A percentile compares a stretch with the other conserved stretches of the same genome.
Conservation (phyloP, 2,888 invertebrate species). For the Aphidius colemani region DNA sequence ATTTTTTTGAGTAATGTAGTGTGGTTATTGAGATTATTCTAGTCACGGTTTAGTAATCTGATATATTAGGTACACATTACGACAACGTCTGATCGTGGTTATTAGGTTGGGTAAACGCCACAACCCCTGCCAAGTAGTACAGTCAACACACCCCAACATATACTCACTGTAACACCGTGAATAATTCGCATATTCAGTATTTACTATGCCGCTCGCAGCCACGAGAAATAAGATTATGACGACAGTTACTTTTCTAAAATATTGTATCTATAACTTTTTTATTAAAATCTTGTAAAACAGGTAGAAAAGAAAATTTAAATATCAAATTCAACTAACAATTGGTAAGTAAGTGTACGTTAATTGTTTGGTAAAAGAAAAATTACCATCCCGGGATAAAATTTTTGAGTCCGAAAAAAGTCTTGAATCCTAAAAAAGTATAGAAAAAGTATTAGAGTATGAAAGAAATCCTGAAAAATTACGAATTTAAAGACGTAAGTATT, state of each 20-base stretch:
- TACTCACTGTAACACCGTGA: slow-evolving; percentile 26
- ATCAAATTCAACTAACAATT: slow-evolving; percentile 1
- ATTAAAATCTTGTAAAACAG: slow-evolving; percentile 6
- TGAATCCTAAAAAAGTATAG: too few relatives aligned
- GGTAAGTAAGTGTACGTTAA: too few relatives aligned
- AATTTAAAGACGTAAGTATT: too few relatives aligned
- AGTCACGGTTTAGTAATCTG: slow-evolving; percentile 55
- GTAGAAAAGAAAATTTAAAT: neutral
- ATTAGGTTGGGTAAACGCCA: slow-evolving; percentile 55
- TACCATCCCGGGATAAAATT: too few relatives aligned
- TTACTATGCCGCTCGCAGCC: slow-evolving; percentile 54
- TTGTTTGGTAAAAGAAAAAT: too few relatives aligned
- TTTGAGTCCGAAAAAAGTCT: too few relatives aligned
- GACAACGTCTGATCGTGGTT: slow-evolving; percentile 58
- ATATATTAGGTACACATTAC: slow-evolving; percentile 57
- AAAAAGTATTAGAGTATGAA: too few relatives aligned
- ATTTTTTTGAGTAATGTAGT: too few relatives aligned
- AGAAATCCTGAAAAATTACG: too few relatives aligned
- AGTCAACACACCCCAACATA: slow-evolving; percentile 29
- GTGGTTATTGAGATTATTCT: slow-evolving; percentile 41
- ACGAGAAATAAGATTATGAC: slow-evolving; percentile 54
- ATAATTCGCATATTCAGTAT: slow-evolving; percentile 47
- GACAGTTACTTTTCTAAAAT: slow-evolving; percentile 34
- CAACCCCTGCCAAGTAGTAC: slow-evolving; percentile 35
- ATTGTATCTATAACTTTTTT: slow-evolving; percentile 3